phyloP scores from a whole-genome alignment of 2,888 invertebrate species.

The Oligia strigilis region DNA sequence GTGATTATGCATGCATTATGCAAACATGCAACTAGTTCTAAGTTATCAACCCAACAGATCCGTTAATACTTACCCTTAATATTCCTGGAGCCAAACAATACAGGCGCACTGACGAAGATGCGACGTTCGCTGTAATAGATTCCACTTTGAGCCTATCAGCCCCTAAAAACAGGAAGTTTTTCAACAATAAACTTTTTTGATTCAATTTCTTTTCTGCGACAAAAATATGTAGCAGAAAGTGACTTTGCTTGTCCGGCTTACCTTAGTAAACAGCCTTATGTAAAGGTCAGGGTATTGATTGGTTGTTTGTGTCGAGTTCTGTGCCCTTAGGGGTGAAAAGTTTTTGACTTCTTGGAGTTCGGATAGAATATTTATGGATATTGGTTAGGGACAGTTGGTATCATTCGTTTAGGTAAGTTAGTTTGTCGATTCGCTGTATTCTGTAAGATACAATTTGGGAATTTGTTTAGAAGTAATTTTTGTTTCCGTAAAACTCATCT shows the following conservation, averaged over 20 bases:
- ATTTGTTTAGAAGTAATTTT: neutral
- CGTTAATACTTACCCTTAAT: neutral
- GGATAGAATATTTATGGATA: constrained; percentile 25
- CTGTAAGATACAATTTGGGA: neutral
- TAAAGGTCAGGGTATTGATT: constrained; percentile 52
- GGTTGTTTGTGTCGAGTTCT: constrained; percentile 35
- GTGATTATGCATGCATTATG: too few relatives aligned
- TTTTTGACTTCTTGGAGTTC: constrained; percentile 13
- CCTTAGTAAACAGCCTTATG: constrained; percentile 16
- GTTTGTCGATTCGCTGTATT: constrained; percentile 3
- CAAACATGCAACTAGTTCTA: neutral
- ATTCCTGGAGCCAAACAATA: too few relatives aligned
- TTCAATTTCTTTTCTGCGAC: constrained; percentile 5
- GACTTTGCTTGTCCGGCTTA: constrained; percentile 1
- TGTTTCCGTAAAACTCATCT: neutral
- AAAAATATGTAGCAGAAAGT: constrained; percentile 1
- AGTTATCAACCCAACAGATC: neutral
- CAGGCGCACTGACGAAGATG: too few relatives aligned
- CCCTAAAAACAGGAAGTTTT: neutral
- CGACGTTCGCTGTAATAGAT: too few relatives aligned
- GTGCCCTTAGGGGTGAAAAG: constrained; percentile 27
- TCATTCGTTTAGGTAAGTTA: neutral
- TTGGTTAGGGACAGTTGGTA: constrained; percentile 21
- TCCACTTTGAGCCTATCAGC: neutral
- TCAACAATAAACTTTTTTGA: neutral